Base-by-base conservation (phyloP, 1,140 invertebrate species). In the Melipona quadrifasciata region DNA sequence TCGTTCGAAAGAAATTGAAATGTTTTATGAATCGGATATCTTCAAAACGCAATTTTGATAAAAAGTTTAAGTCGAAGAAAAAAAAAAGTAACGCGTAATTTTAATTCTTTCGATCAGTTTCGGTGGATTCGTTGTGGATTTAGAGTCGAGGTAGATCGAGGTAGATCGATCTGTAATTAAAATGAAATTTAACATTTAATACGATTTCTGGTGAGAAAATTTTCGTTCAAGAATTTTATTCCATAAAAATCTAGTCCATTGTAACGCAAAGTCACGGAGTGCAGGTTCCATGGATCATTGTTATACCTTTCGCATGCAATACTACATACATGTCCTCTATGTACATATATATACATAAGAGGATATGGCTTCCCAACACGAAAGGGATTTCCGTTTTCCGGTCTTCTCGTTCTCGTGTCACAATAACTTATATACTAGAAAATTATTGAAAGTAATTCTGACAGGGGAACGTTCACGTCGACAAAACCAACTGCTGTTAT, bases 361-460 rank as follows among this genome's bases (percentile, higher is more conserved):
- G 57, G 14, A 76, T 76, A 76, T 76, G 74, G 74, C 74, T 76
- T 76, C 57, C 2, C 57, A 64, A 34, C 74, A 76, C 31, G 57
- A 76, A 76, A 47, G 24, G 74, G 74, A 76, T 76, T 76, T 76
- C 74, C 57, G 34, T 64, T 64, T 76, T 61, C 57, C 24, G 47
- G 24, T 47, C 74, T 64, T 51, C 57, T n/a, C 74, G 5, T 21
- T 6, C 2, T 17, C 27, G 16, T 61, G 21, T n/a, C 55, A 34
- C 24, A 31, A 12, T 58, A 34, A 24, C 21, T 51, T 19, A 27
- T 19, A 73, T 27, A 16, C 53, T 34, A 39, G 6, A 14, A 27
- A 31, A 21, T 27, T 4, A 55, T 73, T 31, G 71, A n/a, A 53
- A 55, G n/a, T 73, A 27, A 53, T 31, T 73, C 3, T 11, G 39